These are phyloP conservation scores for Seriola quinqueradiata DNA, from an alignment of 2,113 vertebrate species.

Conservation along the genomic window DNA sequence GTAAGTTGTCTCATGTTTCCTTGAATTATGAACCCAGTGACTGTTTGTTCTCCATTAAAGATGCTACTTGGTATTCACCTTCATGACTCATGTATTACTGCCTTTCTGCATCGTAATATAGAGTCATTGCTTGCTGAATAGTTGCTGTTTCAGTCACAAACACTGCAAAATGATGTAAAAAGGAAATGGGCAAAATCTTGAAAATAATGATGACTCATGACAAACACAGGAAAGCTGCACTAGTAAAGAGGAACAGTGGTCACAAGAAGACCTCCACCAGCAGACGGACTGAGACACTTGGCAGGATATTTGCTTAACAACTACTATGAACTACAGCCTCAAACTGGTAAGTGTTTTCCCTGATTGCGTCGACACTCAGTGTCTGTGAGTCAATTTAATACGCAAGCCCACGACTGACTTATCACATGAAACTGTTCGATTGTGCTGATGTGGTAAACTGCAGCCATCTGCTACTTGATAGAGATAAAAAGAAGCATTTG, in stretches of 20 bases:
- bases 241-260: not conserved
- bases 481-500: conserved; percentile 38
- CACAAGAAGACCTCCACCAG: not conserved
- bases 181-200: not conserved
- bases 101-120: not conserved
- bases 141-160: not conserved
- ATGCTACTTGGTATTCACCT: not conserved
- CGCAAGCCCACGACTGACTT: conserved; percentile 28
- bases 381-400: conserved; percentile 5
- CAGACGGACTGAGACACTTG: conserved; percentile 6
- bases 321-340: not conserved
- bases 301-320: not conserved
- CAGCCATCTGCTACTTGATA: conserved; percentile 29
- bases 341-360: not conserved
- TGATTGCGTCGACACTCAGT: not conserved
- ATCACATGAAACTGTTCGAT: conserved; percentile 45
- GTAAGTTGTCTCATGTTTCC: not conserved
- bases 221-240: conserved; percentile 14
- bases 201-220: conserved; percentile 24
- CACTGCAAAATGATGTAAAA: not conserved
- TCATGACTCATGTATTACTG: not conserved
- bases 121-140: not conserved
- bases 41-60: conserved; percentile 19
- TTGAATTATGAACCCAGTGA: not conserved
- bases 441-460: conserved; percentile 53